Evolutionary conservation across 2,113 vertebrate genomes (phyloP).

Genomic region (Herpailurus yagouaroundi): DNA sequence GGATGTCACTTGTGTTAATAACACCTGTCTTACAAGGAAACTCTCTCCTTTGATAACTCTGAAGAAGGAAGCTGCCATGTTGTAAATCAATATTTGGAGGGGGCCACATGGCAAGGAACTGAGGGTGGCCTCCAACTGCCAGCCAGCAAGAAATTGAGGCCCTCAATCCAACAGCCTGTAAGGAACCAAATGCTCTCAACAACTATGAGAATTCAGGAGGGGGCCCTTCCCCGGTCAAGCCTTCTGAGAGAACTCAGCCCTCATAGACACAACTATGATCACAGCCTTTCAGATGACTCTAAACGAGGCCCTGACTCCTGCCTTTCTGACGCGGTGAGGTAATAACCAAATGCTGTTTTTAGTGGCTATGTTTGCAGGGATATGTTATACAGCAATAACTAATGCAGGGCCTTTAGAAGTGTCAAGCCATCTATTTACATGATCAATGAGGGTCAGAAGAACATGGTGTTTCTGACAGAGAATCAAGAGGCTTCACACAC

Average conservation of each 20-base stretch:
- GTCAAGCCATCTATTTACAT: not conserved
- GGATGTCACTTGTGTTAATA: not conserved
- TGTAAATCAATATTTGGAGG: too few relatives aligned
- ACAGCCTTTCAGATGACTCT: not conserved
- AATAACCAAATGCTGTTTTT: not conserved
- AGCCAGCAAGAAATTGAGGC: not conserved
- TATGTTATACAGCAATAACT: not conserved
- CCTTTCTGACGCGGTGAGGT: not conserved
- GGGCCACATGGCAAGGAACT: not conserved
- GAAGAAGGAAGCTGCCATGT: not conserved
- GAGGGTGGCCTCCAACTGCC: not conserved
- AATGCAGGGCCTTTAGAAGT: not conserved
- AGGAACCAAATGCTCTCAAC: not conserved
- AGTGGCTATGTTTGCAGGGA: not conserved
- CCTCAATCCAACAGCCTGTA: not conserved
- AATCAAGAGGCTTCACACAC: not conserved
- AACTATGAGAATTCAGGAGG: not conserved
- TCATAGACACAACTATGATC: not conserved
- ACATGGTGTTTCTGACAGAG: not conserved
- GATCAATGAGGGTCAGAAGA: not conserved
- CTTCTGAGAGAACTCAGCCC: not conserved
- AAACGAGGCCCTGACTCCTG: not conserved
- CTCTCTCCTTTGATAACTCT: not conserved
- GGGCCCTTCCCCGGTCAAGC: not conserved
- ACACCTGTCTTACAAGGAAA: not conserved